Percentiles rank a stretch among this genome's conserved stretches.
Evolutionary conservation across 2,113 vertebrate species (phyloP).

Genomic region (Alethe castanea): DNA sequence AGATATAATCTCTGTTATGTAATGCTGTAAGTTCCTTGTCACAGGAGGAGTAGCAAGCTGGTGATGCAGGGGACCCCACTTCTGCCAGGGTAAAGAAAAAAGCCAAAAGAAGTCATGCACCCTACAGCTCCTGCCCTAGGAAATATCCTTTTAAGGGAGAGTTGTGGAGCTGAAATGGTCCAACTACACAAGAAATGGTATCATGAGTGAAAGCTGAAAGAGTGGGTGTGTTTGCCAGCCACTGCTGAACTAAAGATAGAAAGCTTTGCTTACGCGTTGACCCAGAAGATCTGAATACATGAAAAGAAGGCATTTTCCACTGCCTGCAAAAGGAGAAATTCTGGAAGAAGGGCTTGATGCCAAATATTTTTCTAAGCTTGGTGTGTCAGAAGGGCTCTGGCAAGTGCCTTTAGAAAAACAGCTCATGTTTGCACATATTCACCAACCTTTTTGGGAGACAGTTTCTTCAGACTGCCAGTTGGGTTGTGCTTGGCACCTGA

Average conservation of each 20-base stretch:
- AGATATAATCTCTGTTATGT: neutral
- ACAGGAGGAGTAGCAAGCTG: neutral
- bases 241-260: slow-evolving; percentile 35
- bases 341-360: slow-evolving; percentile 34
- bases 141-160: neutral
- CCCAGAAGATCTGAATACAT: slow-evolving; percentile 26
- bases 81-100: neutral
- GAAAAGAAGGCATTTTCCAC: slow-evolving; percentile 53
- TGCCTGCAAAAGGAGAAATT: slow-evolving; percentile 47
- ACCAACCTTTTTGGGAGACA: slow-evolving; percentile 48
- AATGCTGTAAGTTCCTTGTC: neutral
- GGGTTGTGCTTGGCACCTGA: slow-evolving; percentile 49
- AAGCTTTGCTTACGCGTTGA: slow-evolving; percentile 15
- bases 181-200: neutral
- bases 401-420: slow-evolving; percentile 60
- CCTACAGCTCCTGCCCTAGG: neutral
- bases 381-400: slow-evolving; percentile 59
- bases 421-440: slow-evolving; percentile 57
- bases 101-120: neutral
- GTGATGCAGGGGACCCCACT: neutral
- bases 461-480: slow-evolving; percentile 33
- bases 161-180: neutral
- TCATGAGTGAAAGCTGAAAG: neutral
- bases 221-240: neutral
- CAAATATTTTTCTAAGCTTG: slow-evolving; percentile 63